Evolutionary conservation across 2,113 vertebrate genomes (phyloP).

Genomic region (Pygoscelis adeliae): DNA sequence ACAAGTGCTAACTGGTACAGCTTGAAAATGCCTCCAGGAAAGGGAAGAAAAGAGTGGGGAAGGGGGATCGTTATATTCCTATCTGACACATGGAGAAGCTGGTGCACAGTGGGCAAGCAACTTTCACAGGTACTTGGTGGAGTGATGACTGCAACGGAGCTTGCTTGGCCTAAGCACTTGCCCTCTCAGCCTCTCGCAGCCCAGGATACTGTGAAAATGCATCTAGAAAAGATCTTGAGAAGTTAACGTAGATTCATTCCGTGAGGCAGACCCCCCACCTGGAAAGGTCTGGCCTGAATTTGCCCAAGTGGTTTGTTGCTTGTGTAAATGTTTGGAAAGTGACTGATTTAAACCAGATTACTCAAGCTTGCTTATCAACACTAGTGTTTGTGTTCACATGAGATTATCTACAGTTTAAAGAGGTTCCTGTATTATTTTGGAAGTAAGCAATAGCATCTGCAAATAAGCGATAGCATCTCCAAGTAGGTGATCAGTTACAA

Average conservation of each 20-base stretch:
- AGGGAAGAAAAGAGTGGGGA: background rate
- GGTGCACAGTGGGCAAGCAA: background rate
- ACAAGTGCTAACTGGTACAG: background rate
- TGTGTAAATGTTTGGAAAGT: background rate
- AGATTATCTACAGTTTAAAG: background rate
- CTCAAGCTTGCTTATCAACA: background rate
- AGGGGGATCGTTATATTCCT: background rate
- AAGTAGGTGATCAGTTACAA: background rate
- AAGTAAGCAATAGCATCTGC: background rate
- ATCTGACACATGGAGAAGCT: background rate
- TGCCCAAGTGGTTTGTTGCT: background rate
- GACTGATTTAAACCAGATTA: background rate
- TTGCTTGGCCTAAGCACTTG: background rate
- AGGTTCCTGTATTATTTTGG: background rate
- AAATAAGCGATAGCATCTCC: background rate
- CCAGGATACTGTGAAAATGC: background rate
- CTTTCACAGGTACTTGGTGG: background rate
- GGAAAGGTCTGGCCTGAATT: background rate
- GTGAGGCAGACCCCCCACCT: background rate
- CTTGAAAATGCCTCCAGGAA: background rate
- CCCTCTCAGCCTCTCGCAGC: background rate
- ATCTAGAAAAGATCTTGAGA: background rate
- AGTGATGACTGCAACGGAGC: background rate
- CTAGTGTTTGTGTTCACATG: background rate
- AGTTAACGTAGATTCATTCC: rapidly evolving